Conservation (phyloP, 2,888 invertebrate genomes). For the Aspidiotus rigidus region DNA sequence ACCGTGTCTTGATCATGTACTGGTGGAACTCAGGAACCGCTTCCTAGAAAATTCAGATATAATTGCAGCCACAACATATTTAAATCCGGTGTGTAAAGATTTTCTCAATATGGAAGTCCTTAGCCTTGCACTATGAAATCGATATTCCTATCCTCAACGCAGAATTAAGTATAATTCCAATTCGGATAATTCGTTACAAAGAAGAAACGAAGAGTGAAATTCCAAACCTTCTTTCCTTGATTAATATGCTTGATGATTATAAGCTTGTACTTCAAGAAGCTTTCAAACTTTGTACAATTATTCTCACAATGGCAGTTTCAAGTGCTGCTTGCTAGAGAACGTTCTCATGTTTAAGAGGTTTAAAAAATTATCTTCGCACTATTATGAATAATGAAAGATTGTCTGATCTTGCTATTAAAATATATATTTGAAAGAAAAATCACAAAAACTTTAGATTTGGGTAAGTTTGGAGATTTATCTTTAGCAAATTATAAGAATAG, state of each 20-base stretch:
- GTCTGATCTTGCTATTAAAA: slow-evolving; percentile 3
- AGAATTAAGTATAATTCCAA: slow-evolving; percentile 12
- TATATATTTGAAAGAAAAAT: slow-evolving; percentile 1
- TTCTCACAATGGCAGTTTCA: slow-evolving; percentile 13
- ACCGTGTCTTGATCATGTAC: too few relatives aligned
- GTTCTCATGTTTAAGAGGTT: slow-evolving; percentile 12
- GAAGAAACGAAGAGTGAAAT: background rate
- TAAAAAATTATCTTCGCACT: slow-evolving; percentile 13
- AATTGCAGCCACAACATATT: slow-evolving; percentile 2
- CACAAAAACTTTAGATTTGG: slow-evolving; percentile 2
- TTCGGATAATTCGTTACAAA: background rate
- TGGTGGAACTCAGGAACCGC: too few relatives aligned
- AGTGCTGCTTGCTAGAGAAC: slow-evolving; percentile 7
- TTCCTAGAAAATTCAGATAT: slow-evolving; percentile 7
- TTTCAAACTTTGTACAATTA: background rate
- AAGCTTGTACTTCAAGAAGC: slow-evolving; percentile 15
- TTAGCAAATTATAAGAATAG: slow-evolving; percentile 12
- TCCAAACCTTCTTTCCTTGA: slow-evolving; percentile 7
- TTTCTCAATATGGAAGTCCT: slow-evolving; percentile 5
- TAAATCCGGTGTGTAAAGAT: slow-evolving; percentile 3
- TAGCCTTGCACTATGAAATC: slow-evolving; percentile 3
- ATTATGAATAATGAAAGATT: slow-evolving; percentile 16
- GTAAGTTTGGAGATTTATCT: slow-evolving; percentile 2
- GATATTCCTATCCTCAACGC: background rate
- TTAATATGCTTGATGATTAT: slow-evolving; percentile 10